Evolutionary conservation across 2,113 vertebrate species (phyloP), one percentile per base, ranked within the genome.

Genomic region (Apteryx mantelli): DNA sequence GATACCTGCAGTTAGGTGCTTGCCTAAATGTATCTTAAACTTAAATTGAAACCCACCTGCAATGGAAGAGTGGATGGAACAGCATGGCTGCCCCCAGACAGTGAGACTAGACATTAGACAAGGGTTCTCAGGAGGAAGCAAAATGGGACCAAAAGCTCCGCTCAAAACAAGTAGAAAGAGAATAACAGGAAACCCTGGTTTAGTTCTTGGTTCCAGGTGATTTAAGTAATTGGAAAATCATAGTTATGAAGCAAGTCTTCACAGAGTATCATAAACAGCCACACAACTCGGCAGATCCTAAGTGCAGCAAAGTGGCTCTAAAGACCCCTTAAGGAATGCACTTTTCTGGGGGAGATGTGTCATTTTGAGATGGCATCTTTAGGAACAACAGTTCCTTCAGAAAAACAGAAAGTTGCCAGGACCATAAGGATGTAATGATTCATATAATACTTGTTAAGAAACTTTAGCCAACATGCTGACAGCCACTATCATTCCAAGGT

Each of bases 151-250:
- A 36, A 89, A 95, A 65, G 7, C 87, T 79, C 60, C 8, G 14
- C 87, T 85, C 44, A 26, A 69, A 94, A 86, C 46, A 4, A 82
- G 44, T 5, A 82, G 73, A 28, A 66, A 73, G 25, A 63, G 55
- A 85, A 80, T 91, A 89, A 48, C 78, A 94, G 87, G 75, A 84
- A 89, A 69, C 9, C 68, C 82, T 36, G 75, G 40, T 89, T 93
- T 82, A 69, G 75, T 69, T 83, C 74, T 82, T 79, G 68, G 96
- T 96, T 96, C 95, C 93, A 96, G 94, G 94, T 96, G 93, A 97
- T 97, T 95, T 94, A 82, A 89, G 94, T 96, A 96, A 97, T 96
- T 96, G 95, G 93, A 97, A 96, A 97, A 96, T 92, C 96, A 97
- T 71, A 94, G 96, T 91, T 84, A 80, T 96, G 93, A 93, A 88